Evolutionary conservation across 2,113 vertebrate genomes (phyloP).

Genomic region (Bucco capensis): DNA sequence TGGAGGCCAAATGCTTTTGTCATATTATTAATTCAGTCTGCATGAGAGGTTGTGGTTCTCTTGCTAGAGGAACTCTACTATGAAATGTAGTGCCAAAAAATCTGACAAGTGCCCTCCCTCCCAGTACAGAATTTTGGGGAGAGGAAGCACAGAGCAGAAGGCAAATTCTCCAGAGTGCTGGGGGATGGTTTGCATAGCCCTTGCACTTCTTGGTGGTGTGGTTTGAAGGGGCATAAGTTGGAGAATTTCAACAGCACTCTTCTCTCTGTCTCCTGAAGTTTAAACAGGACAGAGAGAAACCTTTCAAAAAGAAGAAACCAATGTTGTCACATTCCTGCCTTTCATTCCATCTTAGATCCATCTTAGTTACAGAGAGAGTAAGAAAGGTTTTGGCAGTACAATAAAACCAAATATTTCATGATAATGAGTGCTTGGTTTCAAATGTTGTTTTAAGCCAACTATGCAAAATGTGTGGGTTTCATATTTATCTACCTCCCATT

Average conservation of each 20-base stretch:
- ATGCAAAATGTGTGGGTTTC: background rate
- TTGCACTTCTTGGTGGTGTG: background rate
- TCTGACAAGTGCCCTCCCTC: slow-evolving; percentile 32
- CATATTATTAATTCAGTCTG: slow-evolving; percentile 43
- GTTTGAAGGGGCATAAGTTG: background rate
- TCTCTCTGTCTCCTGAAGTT: background rate
- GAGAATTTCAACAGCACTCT: background rate
- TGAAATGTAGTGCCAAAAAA: slow-evolving; percentile 19
- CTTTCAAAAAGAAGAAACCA: background rate
- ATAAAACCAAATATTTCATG: background rate
- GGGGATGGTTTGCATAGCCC: background rate
- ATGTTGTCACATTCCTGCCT: background rate
- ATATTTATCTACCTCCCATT: background rate
- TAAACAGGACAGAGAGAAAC: background rate
- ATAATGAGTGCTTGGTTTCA: background rate
- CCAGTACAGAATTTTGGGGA: background rate
- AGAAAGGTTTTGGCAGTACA: background rate
- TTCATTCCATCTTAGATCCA: background rate
- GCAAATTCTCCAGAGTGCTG: background rate
- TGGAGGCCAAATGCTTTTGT: slow-evolving; percentile 55
- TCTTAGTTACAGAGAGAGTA: too few relatives aligned
- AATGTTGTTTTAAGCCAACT: background rate
- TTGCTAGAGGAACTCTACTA: background rate
- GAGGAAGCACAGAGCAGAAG: background rate
- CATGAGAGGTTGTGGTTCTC: slow-evolving; percentile 22